phyloP scores from a whole-genome alignment of 2,797 vertebrate genomes.

The Heterohyrax brucei region DNA sequence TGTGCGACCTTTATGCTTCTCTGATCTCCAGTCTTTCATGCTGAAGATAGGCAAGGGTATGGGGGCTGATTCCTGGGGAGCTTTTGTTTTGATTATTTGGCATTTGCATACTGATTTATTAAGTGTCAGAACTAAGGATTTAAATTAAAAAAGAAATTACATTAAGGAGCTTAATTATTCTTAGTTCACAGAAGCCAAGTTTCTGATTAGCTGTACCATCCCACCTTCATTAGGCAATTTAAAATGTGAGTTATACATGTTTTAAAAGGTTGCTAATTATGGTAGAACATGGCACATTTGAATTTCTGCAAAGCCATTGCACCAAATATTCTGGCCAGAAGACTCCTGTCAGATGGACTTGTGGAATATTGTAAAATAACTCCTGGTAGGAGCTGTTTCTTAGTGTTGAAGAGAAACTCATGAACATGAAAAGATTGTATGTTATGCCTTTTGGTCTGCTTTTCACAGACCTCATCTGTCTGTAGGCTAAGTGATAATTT shows the following conservation, averaged over 20 bases:
- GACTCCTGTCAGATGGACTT: background rate
- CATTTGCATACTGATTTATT: constrained; percentile 47
- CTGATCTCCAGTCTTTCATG: background rate
- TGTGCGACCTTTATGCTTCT: background rate
- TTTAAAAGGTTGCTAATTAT: constrained; percentile 39
- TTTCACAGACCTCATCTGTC: background rate
- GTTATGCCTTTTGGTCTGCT: background rate
- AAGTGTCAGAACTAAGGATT: background rate
- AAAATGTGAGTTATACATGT: constrained; percentile 49
- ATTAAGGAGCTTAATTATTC: constrained; percentile 53
- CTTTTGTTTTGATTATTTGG: background rate
- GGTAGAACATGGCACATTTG: constrained; percentile 27
- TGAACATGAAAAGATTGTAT: background rate
- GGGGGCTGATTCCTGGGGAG: background rate
- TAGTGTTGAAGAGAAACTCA: background rate
- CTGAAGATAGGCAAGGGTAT: background rate
- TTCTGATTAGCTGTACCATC: constrained; percentile 59
- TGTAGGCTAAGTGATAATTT: background rate
- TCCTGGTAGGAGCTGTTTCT: background rate
- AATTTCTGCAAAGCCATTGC: background rate
- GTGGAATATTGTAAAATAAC: background rate
- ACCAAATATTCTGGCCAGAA: background rate
- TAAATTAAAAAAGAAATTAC: background rate
- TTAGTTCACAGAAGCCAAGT: background rate
- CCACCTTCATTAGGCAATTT: constrained; percentile 44